A percentile compares a stretch with the other conserved stretches of the same genome.
phyloP scores from a whole-genome alignment of 2,797 vertebrate species.

The Ceyx erithaca region DNA sequence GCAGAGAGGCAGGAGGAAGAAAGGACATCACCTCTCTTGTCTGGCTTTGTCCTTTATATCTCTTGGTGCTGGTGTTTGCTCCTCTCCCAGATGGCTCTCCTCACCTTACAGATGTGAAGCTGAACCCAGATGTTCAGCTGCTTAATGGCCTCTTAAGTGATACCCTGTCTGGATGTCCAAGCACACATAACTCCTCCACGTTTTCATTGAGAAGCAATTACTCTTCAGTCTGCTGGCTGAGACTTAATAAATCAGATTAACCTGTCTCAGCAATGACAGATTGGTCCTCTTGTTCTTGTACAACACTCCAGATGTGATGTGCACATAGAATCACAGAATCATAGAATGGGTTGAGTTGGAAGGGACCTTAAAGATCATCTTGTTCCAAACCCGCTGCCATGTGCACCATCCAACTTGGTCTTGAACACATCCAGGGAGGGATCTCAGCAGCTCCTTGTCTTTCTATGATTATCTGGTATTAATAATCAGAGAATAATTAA shows the following conservation, averaged over 20 bases:
- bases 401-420: neutral
- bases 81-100: fast-evolving
- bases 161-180: neutral
- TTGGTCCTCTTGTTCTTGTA: neutral
- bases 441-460: neutral
- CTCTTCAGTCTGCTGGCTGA: neutral
- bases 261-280: neutral
- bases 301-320: neutral
- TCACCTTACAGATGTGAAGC: fast-evolving
- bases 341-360: neutral
- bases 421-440: neutral
- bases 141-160: neutral
- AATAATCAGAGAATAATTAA: neutral
- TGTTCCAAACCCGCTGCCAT: neutral
- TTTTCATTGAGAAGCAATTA: neutral
- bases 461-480: neutral
- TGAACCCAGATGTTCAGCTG: neutral
- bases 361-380: neutral
- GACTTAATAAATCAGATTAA: constrained; percentile 29
- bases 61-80: neutral
- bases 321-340: neutral
- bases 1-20: neutral
- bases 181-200: neutral
- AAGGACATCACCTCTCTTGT: neutral
- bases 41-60: neutral